A percentile compares a stretch with the other conserved stretches of the same genome.
These are phyloP conservation scores for Phacellophora camtschatica DNA, from an alignment of 30 jellyfish, hydroid and myxozoan genomes.

Conservation along the genomic window DNA sequence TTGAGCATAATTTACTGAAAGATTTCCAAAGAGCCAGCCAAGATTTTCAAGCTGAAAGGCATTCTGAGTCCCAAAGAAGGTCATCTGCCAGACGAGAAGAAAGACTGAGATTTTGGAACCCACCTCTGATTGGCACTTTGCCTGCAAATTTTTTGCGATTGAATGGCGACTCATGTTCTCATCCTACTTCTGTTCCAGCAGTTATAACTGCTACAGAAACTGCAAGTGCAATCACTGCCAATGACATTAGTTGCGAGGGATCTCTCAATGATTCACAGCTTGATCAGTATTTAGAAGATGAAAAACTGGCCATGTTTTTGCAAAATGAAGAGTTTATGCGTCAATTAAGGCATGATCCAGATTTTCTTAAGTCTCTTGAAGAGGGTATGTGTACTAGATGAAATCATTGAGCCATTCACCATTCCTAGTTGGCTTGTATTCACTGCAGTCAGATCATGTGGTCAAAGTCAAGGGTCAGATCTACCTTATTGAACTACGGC, in stretches of 20 bases:
- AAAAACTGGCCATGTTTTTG: conserved; percentile 88
- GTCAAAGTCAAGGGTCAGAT: no score
- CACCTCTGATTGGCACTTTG: conserved; percentile 74
- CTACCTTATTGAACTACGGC: no score
- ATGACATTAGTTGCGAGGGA: conserved; percentile 17
- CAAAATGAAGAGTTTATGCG: conserved; percentile 96
- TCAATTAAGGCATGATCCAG: conserved; percentile 88
- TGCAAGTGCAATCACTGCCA: neutral
- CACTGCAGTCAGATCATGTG: neutral
- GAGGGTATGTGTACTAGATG: conserved; percentile 69
- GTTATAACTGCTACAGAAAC: neutral
- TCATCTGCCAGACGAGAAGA: neutral
- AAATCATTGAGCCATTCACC: neutral
- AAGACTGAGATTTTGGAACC: conserved; percentile 63
- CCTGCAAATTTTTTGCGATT: conserved; percentile 83
- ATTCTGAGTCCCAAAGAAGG: neutral
- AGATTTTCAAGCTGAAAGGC: neutral
- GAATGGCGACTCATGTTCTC: neutral
- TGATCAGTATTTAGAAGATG: conserved; percentile 93
- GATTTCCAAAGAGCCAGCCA: conserved; percentile 19
- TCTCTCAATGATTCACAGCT: conserved; percentile 75
- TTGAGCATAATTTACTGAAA: conserved; percentile 23
- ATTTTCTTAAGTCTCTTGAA: conserved; percentile 84
- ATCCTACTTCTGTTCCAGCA: neutral
- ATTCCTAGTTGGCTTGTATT: neutral